A percentile compares a stretch with the other conserved stretches of the same genome.
These are phyloP conservation scores for Misgurnus anguillicaudatus DNA, from an alignment of 2,113 vertebrate species.

Conservation along the genomic window DNA sequence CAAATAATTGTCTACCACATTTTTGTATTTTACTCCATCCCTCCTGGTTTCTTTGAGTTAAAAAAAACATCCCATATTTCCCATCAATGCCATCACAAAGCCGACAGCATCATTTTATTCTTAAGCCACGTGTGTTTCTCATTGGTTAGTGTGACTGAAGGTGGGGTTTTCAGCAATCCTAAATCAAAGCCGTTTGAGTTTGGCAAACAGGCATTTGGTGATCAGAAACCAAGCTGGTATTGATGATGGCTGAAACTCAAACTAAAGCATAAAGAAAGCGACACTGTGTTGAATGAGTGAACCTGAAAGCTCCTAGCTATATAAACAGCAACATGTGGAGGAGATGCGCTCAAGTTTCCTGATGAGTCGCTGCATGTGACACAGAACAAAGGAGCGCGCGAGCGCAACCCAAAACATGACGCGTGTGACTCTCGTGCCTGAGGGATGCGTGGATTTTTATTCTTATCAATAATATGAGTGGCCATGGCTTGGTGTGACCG, in stretches of 20 bases:
- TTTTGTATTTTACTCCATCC: no score
- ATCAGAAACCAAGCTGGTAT: not conserved
- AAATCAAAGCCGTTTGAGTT: constrained; percentile 48
- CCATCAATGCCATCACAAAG: not conserved
- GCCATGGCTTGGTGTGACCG: constrained; percentile 86
- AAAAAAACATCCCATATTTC: not conserved
- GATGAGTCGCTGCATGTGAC: constrained; percentile 39
- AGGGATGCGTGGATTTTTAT: constrained; percentile 41
- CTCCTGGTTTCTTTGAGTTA: not conserved
- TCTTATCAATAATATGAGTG: constrained; percentile 81
- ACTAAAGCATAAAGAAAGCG: not conserved
- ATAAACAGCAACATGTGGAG: constrained; percentile 45
- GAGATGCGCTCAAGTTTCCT: constrained; percentile 48
- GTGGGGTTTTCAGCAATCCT: constrained; percentile 54
- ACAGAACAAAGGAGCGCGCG: constrained; percentile 45
- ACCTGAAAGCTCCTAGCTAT: not conserved
- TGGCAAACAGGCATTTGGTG: constrained; percentile 35
- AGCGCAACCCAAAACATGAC: constrained; percentile 50
- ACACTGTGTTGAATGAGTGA: not conserved
- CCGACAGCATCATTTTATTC: constrained; percentile 10
- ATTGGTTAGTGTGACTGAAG: constrained; percentile 71
- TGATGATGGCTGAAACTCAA: not conserved
- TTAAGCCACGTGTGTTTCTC: constrained; percentile 47
- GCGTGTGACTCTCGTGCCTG: constrained; percentile 49
- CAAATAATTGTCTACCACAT: no score